phyloP scores from a whole-genome alignment of 2,113 vertebrate genomes.

The Anarhynchus alexandrinus region DNA sequence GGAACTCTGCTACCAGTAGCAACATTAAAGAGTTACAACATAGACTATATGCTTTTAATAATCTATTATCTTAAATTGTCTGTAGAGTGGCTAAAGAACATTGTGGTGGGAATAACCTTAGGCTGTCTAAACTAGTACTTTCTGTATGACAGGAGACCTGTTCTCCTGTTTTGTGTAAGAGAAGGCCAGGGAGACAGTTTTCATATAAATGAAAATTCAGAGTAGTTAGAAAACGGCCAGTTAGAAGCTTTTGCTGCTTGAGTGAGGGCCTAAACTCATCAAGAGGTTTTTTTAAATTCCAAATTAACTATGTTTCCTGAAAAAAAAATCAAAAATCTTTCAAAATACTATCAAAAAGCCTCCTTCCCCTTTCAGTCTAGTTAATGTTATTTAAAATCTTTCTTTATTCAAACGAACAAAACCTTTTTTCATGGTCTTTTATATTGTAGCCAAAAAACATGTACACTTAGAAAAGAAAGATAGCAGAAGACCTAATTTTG shows the following conservation, averaged over 20 bases:
- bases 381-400: background rate
- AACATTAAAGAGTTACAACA: background rate
- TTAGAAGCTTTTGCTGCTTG: background rate
- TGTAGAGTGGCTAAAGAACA: background rate
- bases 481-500: background rate
- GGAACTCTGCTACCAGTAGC: background rate
- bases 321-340: background rate
- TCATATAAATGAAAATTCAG: background rate
- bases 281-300: background rate
- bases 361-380: background rate
- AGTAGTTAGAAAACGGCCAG: background rate
- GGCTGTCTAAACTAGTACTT: background rate
- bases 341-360: background rate
- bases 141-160: background rate
- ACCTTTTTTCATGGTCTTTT: background rate
- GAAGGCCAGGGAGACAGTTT: background rate
- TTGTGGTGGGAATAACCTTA: background rate
- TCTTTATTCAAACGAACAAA: background rate
- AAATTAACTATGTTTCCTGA: background rate
- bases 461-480: constrained; percentile 21
- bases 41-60: background rate
- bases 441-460: background rate
- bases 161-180: background rate
- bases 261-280: background rate
- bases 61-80: background rate